These are phyloP conservation scores for Nomada fabriciana DNA, from an alignment of 2,888 invertebrate species.

Conservation along the genomic window DNA sequence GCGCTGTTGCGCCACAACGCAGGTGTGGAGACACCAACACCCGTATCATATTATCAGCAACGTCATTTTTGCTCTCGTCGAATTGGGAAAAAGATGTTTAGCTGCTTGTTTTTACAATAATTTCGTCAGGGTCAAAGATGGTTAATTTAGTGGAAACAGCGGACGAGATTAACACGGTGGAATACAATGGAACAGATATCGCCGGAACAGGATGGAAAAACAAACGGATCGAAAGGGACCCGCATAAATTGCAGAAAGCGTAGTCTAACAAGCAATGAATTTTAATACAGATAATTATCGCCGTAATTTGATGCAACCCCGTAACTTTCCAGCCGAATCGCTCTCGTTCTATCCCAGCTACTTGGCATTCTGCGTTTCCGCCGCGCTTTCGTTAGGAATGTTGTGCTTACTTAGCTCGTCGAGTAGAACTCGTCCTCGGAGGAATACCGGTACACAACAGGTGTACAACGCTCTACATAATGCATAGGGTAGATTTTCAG, in stretches of 20 bases:
- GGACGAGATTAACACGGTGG: neutral
- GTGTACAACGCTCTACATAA: constrained; percentile 55
- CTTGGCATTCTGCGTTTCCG: constrained; percentile 61
- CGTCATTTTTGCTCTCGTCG: no score
- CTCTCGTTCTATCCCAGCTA: constrained; percentile 46
- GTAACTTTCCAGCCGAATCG: constrained; percentile 58
- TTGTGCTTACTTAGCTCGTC: constrained; percentile 55
- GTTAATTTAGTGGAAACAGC: neutral
- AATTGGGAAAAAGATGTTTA: no score
- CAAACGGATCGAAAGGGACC: constrained; percentile 18
- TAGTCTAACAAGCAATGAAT: constrained; percentile 55
- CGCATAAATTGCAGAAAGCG: constrained; percentile 44
- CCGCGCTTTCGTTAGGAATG: constrained; percentile 61
- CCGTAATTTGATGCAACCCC: constrained; percentile 48
- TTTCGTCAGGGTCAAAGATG: neutral
- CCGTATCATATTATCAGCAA: no score
- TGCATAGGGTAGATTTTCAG: constrained; percentile 53
- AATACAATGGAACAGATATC: constrained; percentile 14
- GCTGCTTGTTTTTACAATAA: neutral
- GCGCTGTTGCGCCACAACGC: no score
- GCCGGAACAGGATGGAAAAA: constrained; percentile 29
- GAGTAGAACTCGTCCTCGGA: constrained; percentile 51
- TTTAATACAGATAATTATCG: constrained; percentile 59
- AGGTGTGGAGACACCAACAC: no score
- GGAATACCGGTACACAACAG: constrained; percentile 60